A percentile compares a stretch with the other conserved stretches of the same genome.
These are phyloP conservation scores for Melieria omissa DNA, from an alignment of 2,888 invertebrate species.

Conservation along the genomic window DNA sequence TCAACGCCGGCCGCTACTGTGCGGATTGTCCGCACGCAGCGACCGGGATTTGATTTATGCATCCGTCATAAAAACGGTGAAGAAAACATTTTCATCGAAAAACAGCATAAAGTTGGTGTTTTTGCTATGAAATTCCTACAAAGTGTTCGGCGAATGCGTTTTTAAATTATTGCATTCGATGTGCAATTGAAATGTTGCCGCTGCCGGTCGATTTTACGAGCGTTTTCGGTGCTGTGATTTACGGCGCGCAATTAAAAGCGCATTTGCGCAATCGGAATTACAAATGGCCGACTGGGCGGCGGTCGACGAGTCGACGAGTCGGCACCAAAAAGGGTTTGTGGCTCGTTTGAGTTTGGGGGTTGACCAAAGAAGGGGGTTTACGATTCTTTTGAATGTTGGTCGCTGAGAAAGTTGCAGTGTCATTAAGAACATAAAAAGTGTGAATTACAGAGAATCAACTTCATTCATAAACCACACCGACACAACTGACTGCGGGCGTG, in stretches of 20 bases:
- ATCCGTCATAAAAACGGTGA: slow-evolving; percentile 40
- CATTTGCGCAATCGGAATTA: slow-evolving; percentile 47
- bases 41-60: slow-evolving; percentile 43
- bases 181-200: background rate
- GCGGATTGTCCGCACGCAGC: slow-evolving; percentile 20
- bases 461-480: no score
- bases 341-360: no score
- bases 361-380: no score
- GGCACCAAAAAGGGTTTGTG: no score
- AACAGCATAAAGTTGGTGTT: background rate
- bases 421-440: background rate
- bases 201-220: slow-evolving; percentile 14
- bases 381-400: no score
- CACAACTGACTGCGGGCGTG: no score
- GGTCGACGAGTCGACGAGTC: no score
- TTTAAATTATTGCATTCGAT: slow-evolving; percentile 26
- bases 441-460: no score
- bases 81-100: background rate
- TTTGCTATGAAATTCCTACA: slow-evolving; percentile 21
- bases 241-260: slow-evolving; percentile 59
- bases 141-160: slow-evolving; percentile 12
- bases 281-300: background rate
- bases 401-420: background rate
- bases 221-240: slow-evolving; percentile 52
- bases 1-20: background rate